A percentile compares a stretch with the other conserved stretches of the same genome.
Evolutionary conservation across 2,888 invertebrate genomes (phyloP).

Genomic region (Eilema griseolum): DNA sequence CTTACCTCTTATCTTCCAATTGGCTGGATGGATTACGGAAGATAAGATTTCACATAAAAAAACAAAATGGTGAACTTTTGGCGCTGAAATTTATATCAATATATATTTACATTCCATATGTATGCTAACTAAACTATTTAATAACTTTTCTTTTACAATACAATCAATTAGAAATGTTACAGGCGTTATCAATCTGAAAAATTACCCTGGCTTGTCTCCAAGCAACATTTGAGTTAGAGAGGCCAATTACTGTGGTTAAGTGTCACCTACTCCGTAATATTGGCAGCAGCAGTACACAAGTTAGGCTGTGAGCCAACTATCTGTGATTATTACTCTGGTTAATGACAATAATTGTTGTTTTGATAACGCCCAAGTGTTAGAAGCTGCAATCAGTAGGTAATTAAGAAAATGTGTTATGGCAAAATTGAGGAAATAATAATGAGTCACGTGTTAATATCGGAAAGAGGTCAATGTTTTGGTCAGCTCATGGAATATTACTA

Average conservation of each 20-base stretch:
- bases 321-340: slow-evolving; percentile 43
- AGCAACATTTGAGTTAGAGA: slow-evolving; percentile 55
- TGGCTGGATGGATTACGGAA: no score
- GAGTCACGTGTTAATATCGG: background rate
- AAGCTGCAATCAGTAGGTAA: background rate
- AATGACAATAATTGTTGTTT: slow-evolving; percentile 28
- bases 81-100: no score
- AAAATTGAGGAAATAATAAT: slow-evolving; percentile 1
- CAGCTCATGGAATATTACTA: no score
- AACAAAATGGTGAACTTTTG: no score
- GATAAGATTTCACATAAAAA: no score
- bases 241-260: slow-evolving; percentile 64
- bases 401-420: background rate
- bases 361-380: background rate
- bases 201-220: slow-evolving; percentile 62
- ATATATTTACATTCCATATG: no score
- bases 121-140: no score
- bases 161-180: slow-evolving; percentile 34
- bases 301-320: slow-evolving; percentile 66
- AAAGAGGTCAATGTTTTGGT: no score
- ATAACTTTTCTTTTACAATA: slow-evolving; percentile 18
- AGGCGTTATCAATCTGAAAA: slow-evolving; percentile 44
- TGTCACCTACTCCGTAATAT: slow-evolving; percentile 58
- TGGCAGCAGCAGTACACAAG: slow-evolving; percentile 61
- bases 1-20: background rate